Evolutionary conservation across 2,797 vertebrate species (phyloP).

Genomic region (Crenuchus spilurus): DNA sequence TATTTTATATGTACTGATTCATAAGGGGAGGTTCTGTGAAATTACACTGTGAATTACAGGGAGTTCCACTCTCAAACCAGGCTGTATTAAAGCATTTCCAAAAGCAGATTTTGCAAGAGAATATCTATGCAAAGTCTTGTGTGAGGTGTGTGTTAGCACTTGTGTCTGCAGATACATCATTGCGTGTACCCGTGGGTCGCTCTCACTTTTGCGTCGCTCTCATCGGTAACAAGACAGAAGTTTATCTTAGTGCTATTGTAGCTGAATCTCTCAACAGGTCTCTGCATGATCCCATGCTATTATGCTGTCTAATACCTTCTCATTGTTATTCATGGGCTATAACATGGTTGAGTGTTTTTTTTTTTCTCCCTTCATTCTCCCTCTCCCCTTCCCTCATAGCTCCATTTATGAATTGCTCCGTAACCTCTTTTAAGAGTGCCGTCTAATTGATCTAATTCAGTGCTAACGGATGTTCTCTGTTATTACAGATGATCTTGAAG

Average conservation of each 20-base stretch:
- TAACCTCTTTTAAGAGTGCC: conserved; percentile 62
- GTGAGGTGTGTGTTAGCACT: conserved; percentile 19
- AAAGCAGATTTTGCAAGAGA: neutral
- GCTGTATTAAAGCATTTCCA: too few relatives aligned
- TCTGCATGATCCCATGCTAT: conserved; percentile 55
- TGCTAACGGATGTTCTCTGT: conserved; percentile 61
- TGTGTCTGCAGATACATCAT: neutral
- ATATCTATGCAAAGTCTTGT: conserved; percentile 10
- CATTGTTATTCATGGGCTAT: conserved; percentile 63
- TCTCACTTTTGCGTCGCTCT: conserved; percentile 40
- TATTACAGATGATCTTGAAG: conserved; percentile 65
- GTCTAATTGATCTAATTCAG: conserved; percentile 67
- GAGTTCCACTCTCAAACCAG: too few relatives aligned
- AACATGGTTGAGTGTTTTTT: conserved; percentile 50
- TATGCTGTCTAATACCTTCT: conserved; percentile 55
- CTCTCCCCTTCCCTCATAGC: conserved; percentile 47
- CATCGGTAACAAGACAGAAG: conserved; percentile 50
- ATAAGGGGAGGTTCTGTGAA: too few relatives aligned
- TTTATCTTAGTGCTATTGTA: conserved; percentile 52
- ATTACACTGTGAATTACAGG: too few relatives aligned
- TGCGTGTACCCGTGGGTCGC: conserved; percentile 37
- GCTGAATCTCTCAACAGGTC: conserved; percentile 55
- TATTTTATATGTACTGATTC: too few relatives aligned
- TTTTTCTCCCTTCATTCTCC: neutral
- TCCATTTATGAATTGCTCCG: conserved; percentile 62